Base-by-base conservation (phyloP, 2,888 invertebrate genomes). In the Sipunculus nudus region DNA sequence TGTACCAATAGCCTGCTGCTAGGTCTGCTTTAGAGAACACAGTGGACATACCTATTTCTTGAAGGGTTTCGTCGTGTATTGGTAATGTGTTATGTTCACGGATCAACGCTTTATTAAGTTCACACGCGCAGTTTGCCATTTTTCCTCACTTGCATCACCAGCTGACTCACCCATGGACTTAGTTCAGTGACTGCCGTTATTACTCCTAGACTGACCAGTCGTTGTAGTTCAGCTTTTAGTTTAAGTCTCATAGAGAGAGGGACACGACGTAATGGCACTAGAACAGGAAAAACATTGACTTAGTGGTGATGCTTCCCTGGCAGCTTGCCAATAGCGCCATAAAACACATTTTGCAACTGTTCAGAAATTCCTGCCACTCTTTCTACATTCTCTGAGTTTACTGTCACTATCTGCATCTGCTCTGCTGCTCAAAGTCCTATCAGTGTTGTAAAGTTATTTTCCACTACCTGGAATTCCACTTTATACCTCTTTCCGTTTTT, bases 81-180 rank as follows among this genome's bases (percentile, higher is more conserved):
- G 68, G 71, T 31, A 70, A 35, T 2, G 53, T 59, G 41, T 67
- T 66, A 29, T 65, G 58, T 25, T 53, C 60, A 2, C 67, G 45
- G 28, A 58, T 49, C 8, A 73, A 10, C 10, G 59, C 61, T 41
- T 55, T 52, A 53, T 70, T 74, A 2, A 72, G 45, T 25, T 57
- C 54, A 26, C 53, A 54, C 25, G 70, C 69, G 53, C 2, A 69
- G 38, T 21, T 61, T 63, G 29, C 67, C 65, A 19, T 50, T 46
- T 19, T 59, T 57, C 48, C 69, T 70, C 10, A 43, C 39, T 23
- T 58, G 61, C 3, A 57, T 43, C 2, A 66, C 72, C 25, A 61
- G 28, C 35, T 65, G 61, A 31, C 47, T 71, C 10, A 72, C 59
- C 67, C 68, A 70, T 21, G 55, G 59, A 10, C 68, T 67, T 23